phyloP scores from a whole-genome alignment of 2,888 invertebrate species.

The Oscheius onirici region DNA sequence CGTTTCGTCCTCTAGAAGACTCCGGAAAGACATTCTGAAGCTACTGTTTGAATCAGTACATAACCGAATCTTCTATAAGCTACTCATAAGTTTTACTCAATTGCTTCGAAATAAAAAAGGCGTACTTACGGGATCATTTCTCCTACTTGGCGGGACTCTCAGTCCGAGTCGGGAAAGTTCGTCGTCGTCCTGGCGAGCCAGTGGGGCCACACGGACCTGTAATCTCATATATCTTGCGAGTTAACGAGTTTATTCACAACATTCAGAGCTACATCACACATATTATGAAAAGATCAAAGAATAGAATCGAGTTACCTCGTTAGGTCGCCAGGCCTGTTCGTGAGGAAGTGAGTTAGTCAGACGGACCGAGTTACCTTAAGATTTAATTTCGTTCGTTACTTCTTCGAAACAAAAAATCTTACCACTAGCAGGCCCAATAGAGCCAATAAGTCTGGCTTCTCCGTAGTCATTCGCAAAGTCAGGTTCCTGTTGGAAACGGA shows the following conservation, averaged over 20 bases:
- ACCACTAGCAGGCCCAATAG: conserved; percentile 30
- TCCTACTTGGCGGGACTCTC: conserved; percentile 1
- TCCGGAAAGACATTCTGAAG: conserved; percentile 14
- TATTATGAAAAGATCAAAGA: background rate
- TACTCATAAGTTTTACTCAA: no score
- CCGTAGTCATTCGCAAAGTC: conserved; percentile 35
- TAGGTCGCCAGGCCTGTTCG: conserved; percentile 22
- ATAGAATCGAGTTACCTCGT: background rate
- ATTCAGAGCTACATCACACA: background rate
- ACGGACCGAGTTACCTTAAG: conserved; percentile 23
- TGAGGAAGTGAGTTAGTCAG: background rate
- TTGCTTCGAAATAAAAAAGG: background rate
- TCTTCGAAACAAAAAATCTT: background rate
- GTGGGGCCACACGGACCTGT: conserved; percentile 23
- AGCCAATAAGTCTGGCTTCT: conserved; percentile 34
- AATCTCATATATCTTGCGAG: background rate
- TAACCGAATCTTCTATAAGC: no score
- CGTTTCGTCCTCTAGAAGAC: background rate
- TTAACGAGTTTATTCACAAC: background rate
- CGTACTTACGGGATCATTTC: conserved; percentile 36
- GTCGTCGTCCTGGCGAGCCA: conserved; percentile 22
- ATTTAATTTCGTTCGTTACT: background rate
- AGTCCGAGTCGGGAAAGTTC: conserved; percentile 13
- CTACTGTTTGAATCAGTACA: no score
- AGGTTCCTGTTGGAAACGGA: conserved; percentile 31